These are phyloP conservation scores for Melanotaenia nigrans DNA, from an alignment of 2,797 vertebrate species.

Conservation along the genomic window DNA sequence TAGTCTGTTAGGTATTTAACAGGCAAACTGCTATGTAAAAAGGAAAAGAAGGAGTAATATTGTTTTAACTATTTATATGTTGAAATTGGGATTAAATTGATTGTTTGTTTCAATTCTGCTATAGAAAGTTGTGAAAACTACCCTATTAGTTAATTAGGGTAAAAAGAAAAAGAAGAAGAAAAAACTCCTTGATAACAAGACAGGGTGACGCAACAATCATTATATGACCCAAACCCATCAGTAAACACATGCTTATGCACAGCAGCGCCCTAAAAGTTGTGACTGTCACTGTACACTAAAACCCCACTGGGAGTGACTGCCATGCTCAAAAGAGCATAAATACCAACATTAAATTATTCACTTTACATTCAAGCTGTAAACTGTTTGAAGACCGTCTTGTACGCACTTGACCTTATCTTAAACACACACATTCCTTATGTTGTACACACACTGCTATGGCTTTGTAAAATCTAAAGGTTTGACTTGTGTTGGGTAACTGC, in stretches of 20 bases:
- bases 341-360: neutral
- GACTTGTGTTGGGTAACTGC: slow-evolving; percentile 37
- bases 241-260: slow-evolving; percentile 13
- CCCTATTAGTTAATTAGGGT: neutral
- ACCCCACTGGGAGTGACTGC: slow-evolving; percentile 4
- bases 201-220: neutral
- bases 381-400: slow-evolving; percentile 45
- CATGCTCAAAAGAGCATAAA: neutral
- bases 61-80: neutral
- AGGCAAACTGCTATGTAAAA: neutral
- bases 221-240: neutral
- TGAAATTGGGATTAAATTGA: neutral
- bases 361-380: slow-evolving; percentile 43
- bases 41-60: neutral
- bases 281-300: neutral
- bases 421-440: slow-evolving; percentile 33
- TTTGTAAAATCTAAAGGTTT: slow-evolving; percentile 39
- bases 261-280: slow-evolving; percentile 21
- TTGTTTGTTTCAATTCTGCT: neutral
- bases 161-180: neutral
- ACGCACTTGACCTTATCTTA: slow-evolving; percentile 63
- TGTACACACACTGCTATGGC: slow-evolving; percentile 29
- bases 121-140: slow-evolving; percentile 30
- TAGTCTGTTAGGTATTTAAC: neutral
- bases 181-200: neutral